phyloP scores from a whole-genome alignment of 1,140 invertebrate species.

The Odontomachus brunneus region DNA sequence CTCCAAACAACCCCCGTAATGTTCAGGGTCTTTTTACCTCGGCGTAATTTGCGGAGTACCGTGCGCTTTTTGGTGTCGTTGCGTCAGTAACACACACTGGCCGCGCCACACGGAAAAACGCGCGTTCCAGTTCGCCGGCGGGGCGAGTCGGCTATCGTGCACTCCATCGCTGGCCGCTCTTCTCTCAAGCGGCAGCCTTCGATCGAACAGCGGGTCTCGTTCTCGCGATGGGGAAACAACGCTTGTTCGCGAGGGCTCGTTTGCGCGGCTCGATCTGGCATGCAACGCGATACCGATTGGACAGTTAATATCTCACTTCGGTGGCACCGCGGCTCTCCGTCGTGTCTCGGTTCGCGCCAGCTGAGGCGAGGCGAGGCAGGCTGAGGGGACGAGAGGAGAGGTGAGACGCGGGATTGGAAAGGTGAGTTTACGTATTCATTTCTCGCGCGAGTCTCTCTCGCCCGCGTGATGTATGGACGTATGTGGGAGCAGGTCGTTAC shows the following conservation, averaged over 20 bases:
- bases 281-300: conserved; percentile 79
- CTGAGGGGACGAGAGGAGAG: conserved; percentile 17
- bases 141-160: too few relatives aligned
- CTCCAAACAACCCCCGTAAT: too few relatives aligned
- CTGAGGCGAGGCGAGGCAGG: not conserved
- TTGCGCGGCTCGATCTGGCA: conserved; percentile 76
- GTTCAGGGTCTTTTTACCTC: too few relatives aligned
- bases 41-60: too few relatives aligned
- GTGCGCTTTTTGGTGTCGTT: too few relatives aligned
- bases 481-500: conserved; percentile 79
- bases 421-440: conserved; percentile 80
- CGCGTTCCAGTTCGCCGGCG: too few relatives aligned
- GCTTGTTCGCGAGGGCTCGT: not conserved
- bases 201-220: conserved; percentile 31
- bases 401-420: conserved; percentile 74
- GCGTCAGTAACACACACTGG: too few relatives aligned
- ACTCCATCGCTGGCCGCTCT: too few relatives aligned
- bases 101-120: too few relatives aligned
- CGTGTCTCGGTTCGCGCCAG: conserved; percentile 63
- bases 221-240: conserved; percentile 33
- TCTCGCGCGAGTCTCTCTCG: conserved; percentile 69
- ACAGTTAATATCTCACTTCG: conserved; percentile 83
- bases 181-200: not conserved
- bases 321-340: conserved; percentile 59
- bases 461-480: conserved; percentile 73